Conservation (phyloP, 2,113 vertebrate species). For the Mohoua ochrocephala region DNA sequence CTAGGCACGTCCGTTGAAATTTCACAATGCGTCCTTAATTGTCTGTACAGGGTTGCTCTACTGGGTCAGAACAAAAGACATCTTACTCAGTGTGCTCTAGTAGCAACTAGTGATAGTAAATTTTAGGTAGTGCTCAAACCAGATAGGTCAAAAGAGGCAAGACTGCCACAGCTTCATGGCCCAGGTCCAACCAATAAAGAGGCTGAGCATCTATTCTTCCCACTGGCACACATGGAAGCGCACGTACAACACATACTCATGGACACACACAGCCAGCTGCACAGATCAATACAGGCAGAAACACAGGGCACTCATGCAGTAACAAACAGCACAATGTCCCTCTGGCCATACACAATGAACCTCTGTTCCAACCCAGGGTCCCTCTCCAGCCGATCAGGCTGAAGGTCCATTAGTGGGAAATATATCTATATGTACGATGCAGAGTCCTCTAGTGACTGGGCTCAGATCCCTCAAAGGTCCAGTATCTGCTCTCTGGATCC, state of each 20-base stretch:
- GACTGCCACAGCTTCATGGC: not conserved
- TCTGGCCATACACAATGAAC: not conserved
- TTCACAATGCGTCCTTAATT: not conserved
- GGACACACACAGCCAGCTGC: not conserved
- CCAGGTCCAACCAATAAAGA: not conserved
- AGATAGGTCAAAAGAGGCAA: not conserved
- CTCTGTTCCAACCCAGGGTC: not conserved
- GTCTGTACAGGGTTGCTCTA: not conserved
- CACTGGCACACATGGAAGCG: not conserved
- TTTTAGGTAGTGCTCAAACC: not conserved
- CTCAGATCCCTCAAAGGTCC: not conserved
- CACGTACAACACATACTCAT: not conserved
- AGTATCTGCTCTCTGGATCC: not conserved
- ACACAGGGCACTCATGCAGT: not conserved
- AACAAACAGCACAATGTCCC: not conserved
- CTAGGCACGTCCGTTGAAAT: not conserved
- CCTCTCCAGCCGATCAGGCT: not conserved
- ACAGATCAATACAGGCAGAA: not conserved
- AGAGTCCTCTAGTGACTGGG: not conserved
- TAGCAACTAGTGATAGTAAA: not conserved
- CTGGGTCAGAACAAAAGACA: not conserved
- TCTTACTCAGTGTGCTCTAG: not conserved
- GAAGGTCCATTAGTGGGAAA: not conserved
- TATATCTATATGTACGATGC: fast-evolving
- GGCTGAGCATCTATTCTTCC: not conserved